Percentiles rank a stretch among this genome's conserved stretches.
Conservation (phyloP, 2,888 invertebrate genomes). For the Hybos culiciformis region DNA sequence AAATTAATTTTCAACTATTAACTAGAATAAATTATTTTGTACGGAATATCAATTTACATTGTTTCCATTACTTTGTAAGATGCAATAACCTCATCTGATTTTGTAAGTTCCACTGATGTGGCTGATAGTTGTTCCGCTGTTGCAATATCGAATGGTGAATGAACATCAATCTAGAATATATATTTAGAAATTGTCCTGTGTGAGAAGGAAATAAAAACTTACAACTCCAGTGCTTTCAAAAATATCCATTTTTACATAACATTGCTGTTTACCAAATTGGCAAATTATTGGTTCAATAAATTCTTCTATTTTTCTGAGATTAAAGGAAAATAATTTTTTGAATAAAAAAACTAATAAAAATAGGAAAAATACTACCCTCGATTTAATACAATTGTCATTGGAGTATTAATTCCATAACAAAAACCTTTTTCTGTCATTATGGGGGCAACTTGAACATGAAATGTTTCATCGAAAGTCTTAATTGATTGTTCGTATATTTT, state of each 20-base stretch:
- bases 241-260: conserved; percentile 31
- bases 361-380: not conserved
- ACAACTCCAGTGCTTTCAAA: conserved; percentile 29
- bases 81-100: conserved; percentile 29
- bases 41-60: conserved; percentile 23
- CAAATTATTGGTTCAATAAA: conserved; percentile 23
- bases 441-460: conserved; percentile 21
- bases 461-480: conserved; percentile 19
- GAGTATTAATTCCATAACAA: conserved; percentile 50
- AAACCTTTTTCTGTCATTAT: conserved; percentile 52
- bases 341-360: not conserved
- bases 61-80: conserved; percentile 31
- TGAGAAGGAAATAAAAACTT: conserved; percentile 5
- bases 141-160: conserved; percentile 31
- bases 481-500: conserved; percentile 25
- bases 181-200: not conserved
- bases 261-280: conserved; percentile 29
- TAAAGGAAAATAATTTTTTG: not conserved
- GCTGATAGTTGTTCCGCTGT: conserved; percentile 22
- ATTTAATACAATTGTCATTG: conserved; percentile 24
- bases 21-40: not conserved
- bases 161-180: conserved; percentile 23
- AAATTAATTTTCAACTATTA: too few species aligned
- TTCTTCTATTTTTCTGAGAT: conserved; percentile 10
- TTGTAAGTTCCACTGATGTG: conserved; percentile 22